Conservation (phyloP, 2,113 vertebrate genomes). For the Typhlomys cinereus region DNA sequence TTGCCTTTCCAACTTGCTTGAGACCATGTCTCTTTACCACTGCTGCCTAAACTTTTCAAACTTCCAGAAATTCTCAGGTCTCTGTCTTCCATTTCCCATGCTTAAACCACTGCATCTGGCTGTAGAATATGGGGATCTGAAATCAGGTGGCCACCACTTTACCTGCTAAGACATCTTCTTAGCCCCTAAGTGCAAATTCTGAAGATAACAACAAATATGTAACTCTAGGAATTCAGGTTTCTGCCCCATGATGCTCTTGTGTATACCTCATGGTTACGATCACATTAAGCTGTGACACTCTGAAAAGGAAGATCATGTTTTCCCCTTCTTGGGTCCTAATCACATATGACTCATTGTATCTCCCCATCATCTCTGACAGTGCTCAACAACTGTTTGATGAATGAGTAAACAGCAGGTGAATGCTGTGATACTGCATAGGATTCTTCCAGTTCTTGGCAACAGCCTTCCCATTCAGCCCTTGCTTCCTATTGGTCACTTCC, state of each 20-base stretch:
- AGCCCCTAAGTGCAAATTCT: neutral
- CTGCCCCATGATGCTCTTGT: neutral
- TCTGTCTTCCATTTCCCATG: too few species aligned
- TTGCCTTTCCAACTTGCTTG: too few species aligned
- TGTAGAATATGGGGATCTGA: too few species aligned
- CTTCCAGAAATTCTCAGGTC: too few species aligned
- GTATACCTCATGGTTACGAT: neutral
- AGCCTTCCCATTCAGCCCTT: neutral
- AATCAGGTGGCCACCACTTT: too few species aligned
- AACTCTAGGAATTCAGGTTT: neutral
- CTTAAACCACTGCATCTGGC: too few species aligned
- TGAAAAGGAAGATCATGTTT: neutral
- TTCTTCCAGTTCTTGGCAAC: fast-evolving
- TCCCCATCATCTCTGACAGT: neutral
- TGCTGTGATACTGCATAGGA: fast-evolving
- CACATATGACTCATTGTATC: neutral
- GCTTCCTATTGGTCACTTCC: neutral
- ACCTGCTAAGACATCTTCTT: too few species aligned
- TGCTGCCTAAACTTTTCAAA: too few species aligned
- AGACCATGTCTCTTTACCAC: too few species aligned
- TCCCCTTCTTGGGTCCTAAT: neutral
- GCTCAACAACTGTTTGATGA: neutral
- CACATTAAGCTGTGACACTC: neutral
- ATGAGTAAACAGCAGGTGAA: neutral
- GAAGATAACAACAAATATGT: neutral